Conservation (phyloP, 2,888 invertebrate genomes). For the Neria commutata region DNA sequence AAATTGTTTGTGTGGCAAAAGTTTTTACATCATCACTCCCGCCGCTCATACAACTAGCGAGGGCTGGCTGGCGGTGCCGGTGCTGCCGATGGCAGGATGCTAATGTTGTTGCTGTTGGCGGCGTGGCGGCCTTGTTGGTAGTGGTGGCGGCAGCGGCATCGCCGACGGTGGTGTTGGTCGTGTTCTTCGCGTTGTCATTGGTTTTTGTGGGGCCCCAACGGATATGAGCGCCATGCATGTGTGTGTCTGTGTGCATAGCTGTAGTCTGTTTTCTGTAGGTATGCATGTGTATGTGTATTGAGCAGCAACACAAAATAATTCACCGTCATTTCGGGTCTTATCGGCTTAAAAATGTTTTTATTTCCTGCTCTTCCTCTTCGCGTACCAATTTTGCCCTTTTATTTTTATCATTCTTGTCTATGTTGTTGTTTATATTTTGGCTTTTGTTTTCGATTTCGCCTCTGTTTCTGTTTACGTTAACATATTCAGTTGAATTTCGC, state of each 20-base stretch:
- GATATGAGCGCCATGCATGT: too few species aligned
- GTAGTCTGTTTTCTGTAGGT: not conserved
- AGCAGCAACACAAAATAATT: constrained; percentile 22
- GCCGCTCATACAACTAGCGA: constrained; percentile 1
- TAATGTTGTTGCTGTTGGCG: constrained; percentile 44
- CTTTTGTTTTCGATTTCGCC: constrained; percentile 23
- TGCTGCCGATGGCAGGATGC: constrained; percentile 14
- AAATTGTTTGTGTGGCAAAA: constrained; percentile 49
- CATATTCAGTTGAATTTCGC: not conserved
- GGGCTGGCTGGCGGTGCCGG: not conserved
- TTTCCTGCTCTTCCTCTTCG: not conserved
- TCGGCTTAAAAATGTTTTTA: constrained; percentile 25
- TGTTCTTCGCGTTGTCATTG: constrained; percentile 10
- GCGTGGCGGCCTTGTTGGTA: constrained; percentile 12
- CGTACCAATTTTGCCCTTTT: not conserved
- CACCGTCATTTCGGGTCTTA: constrained; percentile 25
- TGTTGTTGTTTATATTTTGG: not conserved
- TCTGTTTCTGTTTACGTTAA: not conserved
- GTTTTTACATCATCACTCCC: constrained; percentile 52
- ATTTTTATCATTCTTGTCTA: not conserved
- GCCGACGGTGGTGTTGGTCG: not conserved
- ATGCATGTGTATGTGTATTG: constrained; percentile 18
- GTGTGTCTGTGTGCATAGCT: too few species aligned
- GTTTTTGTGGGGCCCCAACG: constrained; percentile 45
- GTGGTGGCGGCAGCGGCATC: not conserved